A percentile compares a stretch with the other conserved stretches of the same genome.
Conservation (phyloP, 2,113 vertebrate genomes). For the Chloebia gouldiae region DNA sequence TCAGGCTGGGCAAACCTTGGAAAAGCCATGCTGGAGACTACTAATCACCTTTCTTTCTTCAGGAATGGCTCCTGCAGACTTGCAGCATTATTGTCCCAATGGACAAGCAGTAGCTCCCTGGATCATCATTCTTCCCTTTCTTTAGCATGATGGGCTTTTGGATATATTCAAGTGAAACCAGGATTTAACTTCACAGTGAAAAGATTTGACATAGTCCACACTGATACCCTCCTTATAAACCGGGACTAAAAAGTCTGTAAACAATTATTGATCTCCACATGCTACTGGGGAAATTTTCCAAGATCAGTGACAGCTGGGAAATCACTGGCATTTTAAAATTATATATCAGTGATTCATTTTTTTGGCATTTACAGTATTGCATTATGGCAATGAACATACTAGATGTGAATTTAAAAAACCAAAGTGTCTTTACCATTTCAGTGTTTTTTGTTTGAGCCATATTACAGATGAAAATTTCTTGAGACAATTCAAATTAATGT, state of each 20-base stretch:
- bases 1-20: not conserved
- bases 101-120: not conserved
- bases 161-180: not conserved
- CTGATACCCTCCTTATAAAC: not conserved
- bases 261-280: conserved; percentile 60
- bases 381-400: conserved; percentile 30
- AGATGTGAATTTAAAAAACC: not conserved
- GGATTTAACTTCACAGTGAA: not conserved
- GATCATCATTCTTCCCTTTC: not conserved
- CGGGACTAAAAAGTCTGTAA: conserved; percentile 48
- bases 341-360: conserved; percentile 36
- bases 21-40: not conserved
- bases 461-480: conserved; percentile 19
- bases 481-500: conserved; percentile 31
- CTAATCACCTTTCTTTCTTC: not conserved
- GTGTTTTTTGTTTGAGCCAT: not conserved
- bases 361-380: conserved; percentile 40
- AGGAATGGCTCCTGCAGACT: not conserved
- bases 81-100: not conserved
- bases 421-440: conserved; percentile 41
- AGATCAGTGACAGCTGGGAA: conserved; percentile 52
- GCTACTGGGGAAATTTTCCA: conserved; percentile 60
- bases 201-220: conserved; percentile 33
- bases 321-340: conserved; percentile 61
- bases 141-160: not conserved